Base-by-base conservation (phyloP, 2,797 vertebrate genomes). In the Acropternis orthonyx region DNA sequence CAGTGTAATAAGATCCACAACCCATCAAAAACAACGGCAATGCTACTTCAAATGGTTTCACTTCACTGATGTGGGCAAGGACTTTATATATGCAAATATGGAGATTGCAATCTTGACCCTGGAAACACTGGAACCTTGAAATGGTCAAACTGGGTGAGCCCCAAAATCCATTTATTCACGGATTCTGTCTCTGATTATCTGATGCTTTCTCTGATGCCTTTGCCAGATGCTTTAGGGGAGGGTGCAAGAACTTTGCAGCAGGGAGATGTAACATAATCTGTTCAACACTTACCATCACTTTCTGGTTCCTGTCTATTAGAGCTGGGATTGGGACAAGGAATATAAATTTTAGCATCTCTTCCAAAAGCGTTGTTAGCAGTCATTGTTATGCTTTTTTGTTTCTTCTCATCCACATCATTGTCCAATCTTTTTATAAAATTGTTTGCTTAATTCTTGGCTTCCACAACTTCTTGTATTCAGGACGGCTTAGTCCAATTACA, bases 201-300 rank as follows among this genome's bases (percentile, higher is more conserved):
- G 30, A 59, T 76, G 59, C 41, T 92, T 92, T 76, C 37, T 93
- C 59, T 87, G 74, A 94, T 93, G 73, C 37, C 15, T 96, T 93
- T 94, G 71, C 67, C 85, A 95, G 85, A 88, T 90, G 85, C 76
- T 73, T 87, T 61, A 93, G 74, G 80, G 69, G 41, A 95, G 94
- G 78, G 66, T 90, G 52, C 89, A 93, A 84, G 85, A 90, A 71
- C 24, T 23, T 93, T 84, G 59, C 59, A 63, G 59, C 23, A 86
- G 59, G 80, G 67, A 90, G 77, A 74, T 71, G 44, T 88, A 73
- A 89, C 28, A 41, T 82, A 49, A 76, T 87, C 44, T 79, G 20
- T 88, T 79, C 67, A 80, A 52, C 32, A 36, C 27, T 68, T 59
- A 59, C 59, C n/a, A 72, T 85, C 12, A 28, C 55, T 81, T 89